A percentile compares a stretch with the other conserved stretches of the same genome.
These are phyloP conservation scores for Agrotis puta DNA, from an alignment of 2,888 invertebrate genomes.

Conservation along the genomic window DNA sequence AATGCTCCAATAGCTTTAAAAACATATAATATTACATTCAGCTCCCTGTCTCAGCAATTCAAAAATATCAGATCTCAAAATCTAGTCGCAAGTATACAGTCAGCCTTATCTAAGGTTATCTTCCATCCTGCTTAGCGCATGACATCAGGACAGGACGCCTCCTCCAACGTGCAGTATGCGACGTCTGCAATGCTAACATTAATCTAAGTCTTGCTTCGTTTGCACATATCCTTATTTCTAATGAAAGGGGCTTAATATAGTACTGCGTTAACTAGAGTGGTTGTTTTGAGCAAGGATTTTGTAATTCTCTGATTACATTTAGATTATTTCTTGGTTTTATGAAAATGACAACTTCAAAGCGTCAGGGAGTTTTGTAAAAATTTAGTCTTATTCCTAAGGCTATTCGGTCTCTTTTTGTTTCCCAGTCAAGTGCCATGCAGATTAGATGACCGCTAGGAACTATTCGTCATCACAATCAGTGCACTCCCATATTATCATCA, in stretches of 20 bases:
- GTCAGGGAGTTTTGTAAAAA: too few species aligned
- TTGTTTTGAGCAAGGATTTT: constrained; percentile 19
- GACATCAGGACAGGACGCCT: constrained; percentile 67
- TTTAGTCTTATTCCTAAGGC: too few species aligned
- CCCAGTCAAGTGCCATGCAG: too few species aligned
- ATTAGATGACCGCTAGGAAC: too few species aligned
- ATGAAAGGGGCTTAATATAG: constrained; percentile 43
- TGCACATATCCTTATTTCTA: constrained; percentile 57
- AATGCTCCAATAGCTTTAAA: not conserved
- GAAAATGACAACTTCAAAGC: too few species aligned
- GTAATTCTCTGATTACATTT: not conserved
- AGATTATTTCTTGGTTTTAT: not conserved
- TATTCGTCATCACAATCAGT: too few species aligned
- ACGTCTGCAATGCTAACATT: constrained; percentile 75
- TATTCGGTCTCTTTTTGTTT: too few species aligned
- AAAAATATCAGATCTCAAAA: not conserved
- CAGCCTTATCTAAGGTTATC: constrained; percentile 66
- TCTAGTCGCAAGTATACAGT: constrained; percentile 25
- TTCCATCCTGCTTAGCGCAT: constrained; percentile 68
- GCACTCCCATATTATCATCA: too few species aligned
- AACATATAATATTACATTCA: not conserved
- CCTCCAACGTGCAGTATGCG: constrained; percentile 58
- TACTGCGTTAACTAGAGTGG: constrained; percentile 21
- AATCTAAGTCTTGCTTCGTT: constrained; percentile 73
- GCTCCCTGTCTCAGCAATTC: not conserved